Base-by-base conservation (phyloP, 37 sponge, comb jelly and placozoan species). In the Hexactinellida sp. region DNA sequence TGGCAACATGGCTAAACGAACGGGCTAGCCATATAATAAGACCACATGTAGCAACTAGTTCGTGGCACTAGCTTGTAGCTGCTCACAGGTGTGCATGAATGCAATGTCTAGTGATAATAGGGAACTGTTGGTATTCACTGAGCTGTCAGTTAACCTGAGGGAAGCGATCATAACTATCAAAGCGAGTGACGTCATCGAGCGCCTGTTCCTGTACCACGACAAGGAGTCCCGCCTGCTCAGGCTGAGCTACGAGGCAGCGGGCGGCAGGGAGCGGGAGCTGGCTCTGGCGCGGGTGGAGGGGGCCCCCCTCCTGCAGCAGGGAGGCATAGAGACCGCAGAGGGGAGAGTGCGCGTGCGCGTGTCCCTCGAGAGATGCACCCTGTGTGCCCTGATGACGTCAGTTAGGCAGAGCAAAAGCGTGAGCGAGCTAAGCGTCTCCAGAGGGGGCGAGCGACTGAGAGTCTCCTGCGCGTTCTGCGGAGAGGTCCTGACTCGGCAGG, bases 81-180 rank as follows among this genome's bases (percentile, higher is more conserved):
- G 52, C 13, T 47, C 16, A 19, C 9, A 47, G 52, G 9, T 19
- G 9, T 47, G 52, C 16, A 47, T 16, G 13, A 47, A 16, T 47
- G 52, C 13, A 47, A 47, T 47, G 52, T 47, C 16, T 47, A 47
- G 52, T 16, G 52, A 47, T 16, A 16, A 63, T 63, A 63, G 21
- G 34, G 76, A 63, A 28, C 76, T 63, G 28, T n/a, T 63, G 30
- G 76, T 63, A 63, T 63, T 63, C 76, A 63, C 76, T 63, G 76
- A 63, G 34, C 28, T 63, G 76, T 32, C 76, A 63, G 76, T 63
- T n/a, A 63, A 63, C 76, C 13, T 63, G 32, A 63, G 13, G 13
- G 76, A 63, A n/a, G 76, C 30, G 3, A 28, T 63, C 76, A 63
- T 63, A 25, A 63, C 21, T n/a, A n/a, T 63, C 28, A 63, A 10